A percentile compares a stretch with the other conserved stretches of the same genome.
These are phyloP conservation scores for Onthophagus taurus DNA, from an alignment of 1,140 invertebrate genomes.

Conservation along the genomic window DNA sequence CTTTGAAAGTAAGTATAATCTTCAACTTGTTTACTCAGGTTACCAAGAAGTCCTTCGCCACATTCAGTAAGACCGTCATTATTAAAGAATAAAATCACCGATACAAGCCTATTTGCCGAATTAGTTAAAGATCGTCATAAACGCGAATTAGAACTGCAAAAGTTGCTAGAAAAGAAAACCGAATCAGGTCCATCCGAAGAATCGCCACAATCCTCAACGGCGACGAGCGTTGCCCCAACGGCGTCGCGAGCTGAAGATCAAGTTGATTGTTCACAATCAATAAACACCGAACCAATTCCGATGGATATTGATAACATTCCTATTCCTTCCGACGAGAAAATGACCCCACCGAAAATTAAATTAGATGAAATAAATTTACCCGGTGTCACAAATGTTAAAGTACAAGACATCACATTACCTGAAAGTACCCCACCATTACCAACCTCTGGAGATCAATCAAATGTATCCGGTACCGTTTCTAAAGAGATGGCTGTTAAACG, in stretches of 20 bases:
- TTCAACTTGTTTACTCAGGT: too few relatives aligned
- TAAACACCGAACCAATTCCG: constrained; percentile 17
- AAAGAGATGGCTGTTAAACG: constrained; percentile 3
- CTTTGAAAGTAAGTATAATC: too few relatives aligned
- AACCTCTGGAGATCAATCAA: not conserved
- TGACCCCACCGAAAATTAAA: constrained; percentile 15
- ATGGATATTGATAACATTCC: constrained; percentile 36
- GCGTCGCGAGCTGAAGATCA: constrained; percentile 16
- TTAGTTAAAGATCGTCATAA: constrained; percentile 76
- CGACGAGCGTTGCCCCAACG: not conserved
- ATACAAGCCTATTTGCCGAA: constrained; percentile 80
- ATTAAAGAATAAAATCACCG: constrained; percentile 50
- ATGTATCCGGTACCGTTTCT: not conserved
- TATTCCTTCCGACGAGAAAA: constrained; percentile 23
- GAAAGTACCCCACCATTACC: not conserved
- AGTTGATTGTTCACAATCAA: constrained; percentile 15
- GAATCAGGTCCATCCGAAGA: constrained; percentile 19
- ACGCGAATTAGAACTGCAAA: constrained; percentile 60
- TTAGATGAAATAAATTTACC: constrained; percentile 21
- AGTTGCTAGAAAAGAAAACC: constrained; percentile 46
- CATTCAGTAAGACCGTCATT: constrained; percentile 33
- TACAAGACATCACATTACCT: constrained; percentile 1
- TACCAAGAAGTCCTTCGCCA: constrained; percentile 30
- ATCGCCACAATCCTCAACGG: constrained; percentile 10
- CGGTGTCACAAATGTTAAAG: constrained; percentile 1